Percentiles rank a stretch among this genome's conserved stretches.
These are phyloP conservation scores for Hylomyscus alleni DNA, from an alignment of 2,797 vertebrate species.

Conservation along the genomic window DNA sequence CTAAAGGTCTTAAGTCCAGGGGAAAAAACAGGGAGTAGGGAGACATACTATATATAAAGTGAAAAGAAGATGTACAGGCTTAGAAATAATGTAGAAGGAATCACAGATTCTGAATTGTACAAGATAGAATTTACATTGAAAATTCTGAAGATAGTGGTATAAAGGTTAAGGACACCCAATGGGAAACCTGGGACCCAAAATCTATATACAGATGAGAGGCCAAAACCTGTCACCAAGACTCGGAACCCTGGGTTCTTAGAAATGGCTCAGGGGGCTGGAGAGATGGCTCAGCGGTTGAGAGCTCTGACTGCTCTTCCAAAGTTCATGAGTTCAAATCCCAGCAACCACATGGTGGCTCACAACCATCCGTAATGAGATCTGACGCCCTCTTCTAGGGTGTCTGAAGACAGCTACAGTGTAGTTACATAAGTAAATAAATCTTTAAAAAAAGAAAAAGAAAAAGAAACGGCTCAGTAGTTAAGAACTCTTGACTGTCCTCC, in stretches of 20 bases:
- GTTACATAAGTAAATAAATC: too few species aligned
- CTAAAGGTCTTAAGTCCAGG: not conserved
- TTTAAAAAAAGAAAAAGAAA: too few species aligned
- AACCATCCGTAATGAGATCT: too few species aligned
- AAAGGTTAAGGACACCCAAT: not conserved
- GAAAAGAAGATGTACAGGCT: constrained; percentile 7
- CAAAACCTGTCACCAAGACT: constrained; percentile 12
- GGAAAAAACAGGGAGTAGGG: not conserved
- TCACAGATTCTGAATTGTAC: not conserved
- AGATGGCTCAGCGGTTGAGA: too few species aligned
- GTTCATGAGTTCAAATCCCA: too few species aligned
- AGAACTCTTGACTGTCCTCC: not conserved
- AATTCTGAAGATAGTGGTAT: not conserved
- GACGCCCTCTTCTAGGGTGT: too few species aligned
- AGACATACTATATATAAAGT: not conserved
- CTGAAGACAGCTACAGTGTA: too few species aligned
- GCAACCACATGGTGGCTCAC: too few species aligned
- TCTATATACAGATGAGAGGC: not conserved
- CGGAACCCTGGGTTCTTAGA: not conserved
- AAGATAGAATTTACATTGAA: not conserved
- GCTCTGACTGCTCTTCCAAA: not conserved
- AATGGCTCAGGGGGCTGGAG: too few species aligned
- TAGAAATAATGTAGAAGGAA: not conserved
- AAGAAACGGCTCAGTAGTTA: not conserved
- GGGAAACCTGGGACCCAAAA: constrained; percentile 8